Base-by-base conservation (phyloP, 2,797 vertebrate genomes). In the Tokudaia muenninki region DNA sequence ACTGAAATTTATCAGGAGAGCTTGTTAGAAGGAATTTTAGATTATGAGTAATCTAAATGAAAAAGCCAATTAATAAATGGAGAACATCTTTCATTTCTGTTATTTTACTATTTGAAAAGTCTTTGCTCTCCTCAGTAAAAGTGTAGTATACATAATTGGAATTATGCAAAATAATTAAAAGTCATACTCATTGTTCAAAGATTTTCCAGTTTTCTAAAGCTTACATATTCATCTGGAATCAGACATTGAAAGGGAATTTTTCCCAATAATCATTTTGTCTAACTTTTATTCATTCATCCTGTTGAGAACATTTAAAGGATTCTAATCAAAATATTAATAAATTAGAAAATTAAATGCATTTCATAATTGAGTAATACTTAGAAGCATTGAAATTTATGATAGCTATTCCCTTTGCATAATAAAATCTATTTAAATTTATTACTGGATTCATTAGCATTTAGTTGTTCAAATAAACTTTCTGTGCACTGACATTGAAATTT, bases 301-400 rank as follows among this genome's bases (percentile, higher is more conserved):
- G 17, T 29, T 95, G 94, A 96, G 96, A 59, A 81, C 1, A 90
- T 86, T 95, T 81, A 80, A 94, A 91, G 96, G 94, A 78, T 77
- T 92, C 72, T 96, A 96, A 97, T 92, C 82, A 98, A 98, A 98
- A 95, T 94, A 94, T 97, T 96, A 97, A 97, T 94, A 80, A 91
- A 87, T 96, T 96, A 96, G 90, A 94, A 97, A 97, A 94, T 67
- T 88, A 97, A 97, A 61, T 88, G 74, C 16, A 87, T 97, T 65
- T 1, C 94, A 86, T 90, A 94, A 96, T 50, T 89, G 34, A 94
- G 16, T n/a, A 93, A 63, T 37, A 93, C 41, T 96, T 94, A n/a
- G 13, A 94, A 89, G 37, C 83, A 31, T 87, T 78, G 29, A 72
- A 92, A n/a, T 90, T 90, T 94, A 94, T 96, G 77, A 74, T 70